Evolutionary conservation across 2,113 vertebrate species (phyloP).

Genomic region (Spizaetus ornatus): DNA sequence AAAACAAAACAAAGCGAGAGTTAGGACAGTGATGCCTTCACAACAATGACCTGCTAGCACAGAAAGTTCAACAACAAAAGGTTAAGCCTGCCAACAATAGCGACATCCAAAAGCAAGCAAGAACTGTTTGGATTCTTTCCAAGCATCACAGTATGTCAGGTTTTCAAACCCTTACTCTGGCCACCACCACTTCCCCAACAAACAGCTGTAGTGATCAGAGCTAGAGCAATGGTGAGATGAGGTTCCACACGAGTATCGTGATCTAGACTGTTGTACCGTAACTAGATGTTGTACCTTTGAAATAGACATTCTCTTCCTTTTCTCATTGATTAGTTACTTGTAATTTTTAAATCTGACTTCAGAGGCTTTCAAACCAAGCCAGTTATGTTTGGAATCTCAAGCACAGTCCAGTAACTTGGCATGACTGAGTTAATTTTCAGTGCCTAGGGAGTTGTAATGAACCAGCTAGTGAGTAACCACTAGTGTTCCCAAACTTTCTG

Average conservation of each 20-base stretch:
- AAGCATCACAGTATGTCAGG: neutral
- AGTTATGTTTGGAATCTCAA: neutral
- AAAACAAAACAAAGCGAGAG: constrained; percentile 52
- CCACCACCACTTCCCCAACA: neutral
- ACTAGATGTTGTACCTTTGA: neutral
- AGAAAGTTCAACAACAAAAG: neutral
- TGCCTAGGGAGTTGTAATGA: neutral
- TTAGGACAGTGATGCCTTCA: constrained; percentile 38
- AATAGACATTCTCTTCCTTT: neutral
- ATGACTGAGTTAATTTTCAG: neutral
- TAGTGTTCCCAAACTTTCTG: neutral
- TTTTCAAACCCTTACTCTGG: neutral
- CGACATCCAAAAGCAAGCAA: neutral
- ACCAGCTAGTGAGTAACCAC: neutral
- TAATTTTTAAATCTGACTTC: neutral
- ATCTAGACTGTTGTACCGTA: neutral
- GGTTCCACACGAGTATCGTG: neutral
- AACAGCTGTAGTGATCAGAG: neutral
- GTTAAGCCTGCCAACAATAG: neutral
- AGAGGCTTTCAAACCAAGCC: neutral
- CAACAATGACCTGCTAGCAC: neutral
- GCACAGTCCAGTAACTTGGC: neutral
- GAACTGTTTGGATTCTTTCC: neutral
- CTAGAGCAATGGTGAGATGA: neutral
- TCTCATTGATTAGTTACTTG: neutral